phyloP scores from a whole-genome alignment of 2,113 vertebrate species.

The Oplegnathus fasciatus region DNA sequence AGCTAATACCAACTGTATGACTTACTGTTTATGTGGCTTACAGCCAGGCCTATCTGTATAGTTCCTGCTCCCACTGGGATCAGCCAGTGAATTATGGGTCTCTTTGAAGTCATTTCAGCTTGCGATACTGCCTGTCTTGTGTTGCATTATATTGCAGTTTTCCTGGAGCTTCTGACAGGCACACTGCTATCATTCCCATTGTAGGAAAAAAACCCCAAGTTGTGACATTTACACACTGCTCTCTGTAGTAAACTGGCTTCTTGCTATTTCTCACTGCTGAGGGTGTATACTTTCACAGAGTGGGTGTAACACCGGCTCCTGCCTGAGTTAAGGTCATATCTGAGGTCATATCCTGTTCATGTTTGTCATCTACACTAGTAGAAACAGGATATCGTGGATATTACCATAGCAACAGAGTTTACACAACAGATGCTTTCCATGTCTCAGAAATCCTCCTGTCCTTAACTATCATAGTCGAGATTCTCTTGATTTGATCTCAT shows the following conservation, averaged over 20 bases:
- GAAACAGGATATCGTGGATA: conserved; percentile 4
- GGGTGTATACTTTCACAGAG: neutral
- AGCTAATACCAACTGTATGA: neutral
- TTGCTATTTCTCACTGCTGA: neutral
- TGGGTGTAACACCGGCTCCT: neutral
- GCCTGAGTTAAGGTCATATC: conserved; percentile 27
- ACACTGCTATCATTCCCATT: conserved; percentile 7
- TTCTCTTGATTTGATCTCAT: conserved; percentile 32
- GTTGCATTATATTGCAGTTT: conserved; percentile 32
- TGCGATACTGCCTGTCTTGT: conserved; percentile 31
- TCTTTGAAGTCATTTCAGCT: conserved; percentile 56
- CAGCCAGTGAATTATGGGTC: conserved; percentile 45
- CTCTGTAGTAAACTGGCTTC: neutral
- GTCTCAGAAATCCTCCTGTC: conserved; percentile 16
- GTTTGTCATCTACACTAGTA: neutral
- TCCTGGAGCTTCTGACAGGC: conserved; percentile 29
- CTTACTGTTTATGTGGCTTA: conserved; percentile 30
- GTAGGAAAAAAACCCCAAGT: neutral
- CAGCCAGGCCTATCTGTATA: conserved; percentile 6
- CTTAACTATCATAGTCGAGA: conserved; percentile 18
- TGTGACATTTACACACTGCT: conserved; percentile 42
- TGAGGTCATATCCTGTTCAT: neutral
- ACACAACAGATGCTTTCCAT: conserved; percentile 21
- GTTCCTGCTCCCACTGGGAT: conserved; percentile 36
- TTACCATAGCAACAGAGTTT: conserved; percentile 31